These are phyloP conservation scores for Glyphotaelius pellucidus DNA, from an alignment of 2,888 invertebrate genomes.

Conservation along the genomic window DNA sequence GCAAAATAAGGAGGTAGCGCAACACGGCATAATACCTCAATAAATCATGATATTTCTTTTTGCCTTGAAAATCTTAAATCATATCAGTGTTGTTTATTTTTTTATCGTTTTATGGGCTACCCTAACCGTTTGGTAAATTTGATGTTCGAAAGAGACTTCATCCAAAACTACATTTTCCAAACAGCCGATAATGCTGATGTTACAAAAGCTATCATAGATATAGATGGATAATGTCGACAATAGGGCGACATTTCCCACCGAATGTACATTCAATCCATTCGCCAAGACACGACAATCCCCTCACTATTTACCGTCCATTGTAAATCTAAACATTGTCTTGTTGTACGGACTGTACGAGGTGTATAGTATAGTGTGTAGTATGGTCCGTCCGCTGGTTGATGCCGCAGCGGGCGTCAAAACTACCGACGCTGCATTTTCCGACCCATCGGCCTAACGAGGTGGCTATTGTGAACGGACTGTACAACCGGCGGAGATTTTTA, in stretches of 20 bases:
- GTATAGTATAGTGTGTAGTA: neutral
- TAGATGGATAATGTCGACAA: neutral
- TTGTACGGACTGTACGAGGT: neutral
- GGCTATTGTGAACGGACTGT: conserved; percentile 48
- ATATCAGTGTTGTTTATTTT: no score
- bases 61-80: no score
- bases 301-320: neutral
- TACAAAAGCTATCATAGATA: neutral
- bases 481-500: neutral
- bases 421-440: conserved; percentile 54
- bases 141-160: no score
- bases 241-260: neutral
- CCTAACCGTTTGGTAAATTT: no score
- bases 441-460: conserved; percentile 58
- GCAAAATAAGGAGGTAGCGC: no score
- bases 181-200: neutral
- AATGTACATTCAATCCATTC: neutral
- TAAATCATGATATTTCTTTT: no score
- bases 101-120: no score
- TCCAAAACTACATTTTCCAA: neutral
- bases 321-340: conserved; percentile 2
- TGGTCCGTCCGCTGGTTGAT: neutral
- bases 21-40: no score
- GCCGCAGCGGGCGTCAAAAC: conserved; percentile 31
- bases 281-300: neutral